A percentile compares a stretch with the other conserved stretches of the same genome.
phyloP scores from a whole-genome alignment of 1,140 invertebrate species.

The Pentalonia nigronervosa region DNA sequence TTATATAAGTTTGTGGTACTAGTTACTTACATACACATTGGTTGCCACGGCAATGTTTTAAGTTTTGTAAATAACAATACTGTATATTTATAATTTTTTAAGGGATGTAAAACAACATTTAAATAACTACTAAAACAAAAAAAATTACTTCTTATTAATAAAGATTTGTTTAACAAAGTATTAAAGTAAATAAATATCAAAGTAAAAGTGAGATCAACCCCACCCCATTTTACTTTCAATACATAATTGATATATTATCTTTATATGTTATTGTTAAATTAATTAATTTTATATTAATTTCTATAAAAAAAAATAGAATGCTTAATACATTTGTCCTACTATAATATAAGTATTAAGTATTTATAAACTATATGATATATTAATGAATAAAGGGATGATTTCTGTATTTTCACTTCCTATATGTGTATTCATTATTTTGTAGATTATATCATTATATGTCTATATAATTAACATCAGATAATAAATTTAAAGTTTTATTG shows the following conservation, averaged over 20 bases:
- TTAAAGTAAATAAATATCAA: too few relatives aligned
- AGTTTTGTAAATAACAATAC: not conserved
- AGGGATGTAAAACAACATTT: not conserved
- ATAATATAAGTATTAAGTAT: too few relatives aligned
- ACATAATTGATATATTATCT: not conserved
- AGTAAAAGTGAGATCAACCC: not conserved
- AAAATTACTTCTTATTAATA: not conserved
- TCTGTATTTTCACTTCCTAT: not conserved
- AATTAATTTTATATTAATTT: too few relatives aligned
- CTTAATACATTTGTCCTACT: too few relatives aligned
- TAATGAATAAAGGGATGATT: not conserved
- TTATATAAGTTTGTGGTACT: not conserved
- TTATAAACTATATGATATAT: too few relatives aligned
- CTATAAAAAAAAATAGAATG: too few relatives aligned
- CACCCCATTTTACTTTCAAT: not conserved
- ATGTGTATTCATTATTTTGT: not conserved
- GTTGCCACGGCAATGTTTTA: not conserved
- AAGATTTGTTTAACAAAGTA: not conserved
- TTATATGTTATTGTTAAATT: too few relatives aligned
- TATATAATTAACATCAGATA: too few relatives aligned
- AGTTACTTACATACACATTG: not conserved
- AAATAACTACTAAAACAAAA: not conserved
- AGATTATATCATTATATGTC: not conserved
- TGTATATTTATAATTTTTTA: not conserved
- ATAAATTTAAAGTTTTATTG: not conserved